Percentiles rank a stretch among this genome's conserved stretches.
Evolutionary conservation across 2,113 vertebrate genomes (phyloP).

Genomic region (Acinonyx jubatus): DNA sequence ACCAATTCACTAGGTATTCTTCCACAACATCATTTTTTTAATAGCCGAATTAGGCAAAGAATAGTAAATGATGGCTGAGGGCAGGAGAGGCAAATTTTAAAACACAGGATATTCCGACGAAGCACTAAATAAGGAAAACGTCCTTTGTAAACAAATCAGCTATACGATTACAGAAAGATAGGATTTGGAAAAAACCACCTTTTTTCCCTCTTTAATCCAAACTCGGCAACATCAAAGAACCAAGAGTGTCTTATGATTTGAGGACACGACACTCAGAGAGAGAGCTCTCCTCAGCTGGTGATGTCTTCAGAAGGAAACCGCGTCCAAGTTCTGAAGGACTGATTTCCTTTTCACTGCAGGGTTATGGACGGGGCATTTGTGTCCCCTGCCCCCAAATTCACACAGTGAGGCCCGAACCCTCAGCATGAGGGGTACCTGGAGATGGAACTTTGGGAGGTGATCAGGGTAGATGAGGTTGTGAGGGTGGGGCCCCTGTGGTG

Average conservation of each 20-base stretch:
- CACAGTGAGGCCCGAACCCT: too few relatives aligned
- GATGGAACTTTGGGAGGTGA: background rate
- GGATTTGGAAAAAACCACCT: background rate
- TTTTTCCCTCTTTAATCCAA: background rate
- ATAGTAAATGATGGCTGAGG: background rate
- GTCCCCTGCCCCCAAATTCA: background rate
- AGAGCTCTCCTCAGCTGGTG: background rate
- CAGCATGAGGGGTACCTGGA: accelerated
- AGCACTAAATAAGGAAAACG: background rate
- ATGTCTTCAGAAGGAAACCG: accelerated
- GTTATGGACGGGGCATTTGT: background rate
- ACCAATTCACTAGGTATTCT: background rate
- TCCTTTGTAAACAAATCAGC: background rate
- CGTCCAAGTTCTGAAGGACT: accelerated
- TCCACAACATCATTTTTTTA: background rate
- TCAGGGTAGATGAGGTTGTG: background rate
- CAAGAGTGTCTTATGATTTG: background rate
- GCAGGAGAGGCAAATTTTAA: background rate
- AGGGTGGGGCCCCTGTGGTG: background rate
- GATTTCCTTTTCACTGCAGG: background rate
- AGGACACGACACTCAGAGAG: background rate
- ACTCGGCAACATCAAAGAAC: background rate
- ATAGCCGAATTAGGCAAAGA: background rate
- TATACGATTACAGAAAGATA: background rate
- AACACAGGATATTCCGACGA: background rate